phyloP scores from a whole-genome alignment of 2,113 vertebrate genomes.

The Helogale parvula region DNA sequence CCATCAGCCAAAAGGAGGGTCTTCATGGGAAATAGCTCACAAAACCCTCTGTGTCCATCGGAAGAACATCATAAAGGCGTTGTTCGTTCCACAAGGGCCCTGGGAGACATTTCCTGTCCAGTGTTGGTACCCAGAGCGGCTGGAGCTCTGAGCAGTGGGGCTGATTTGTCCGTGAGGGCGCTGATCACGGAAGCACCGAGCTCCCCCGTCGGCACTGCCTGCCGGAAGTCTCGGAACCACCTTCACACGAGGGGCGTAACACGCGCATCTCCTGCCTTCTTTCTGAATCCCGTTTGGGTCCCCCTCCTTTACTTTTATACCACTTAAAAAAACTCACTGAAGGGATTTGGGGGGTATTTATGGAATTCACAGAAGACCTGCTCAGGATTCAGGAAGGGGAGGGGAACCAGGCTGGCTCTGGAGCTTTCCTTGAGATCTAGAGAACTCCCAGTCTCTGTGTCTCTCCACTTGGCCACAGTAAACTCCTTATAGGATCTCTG shows the following conservation, averaged over 20 bases:
- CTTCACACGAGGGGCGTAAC: background rate
- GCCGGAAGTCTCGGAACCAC: background rate
- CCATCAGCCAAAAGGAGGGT: accelerated
- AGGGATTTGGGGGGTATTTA: background rate
- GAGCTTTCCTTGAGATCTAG: background rate
- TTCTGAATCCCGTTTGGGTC: background rate
- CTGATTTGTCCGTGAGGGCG: background rate
- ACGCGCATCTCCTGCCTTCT: background rate
- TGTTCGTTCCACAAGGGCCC: background rate
- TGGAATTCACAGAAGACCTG: background rate
- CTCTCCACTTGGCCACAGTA: background rate
- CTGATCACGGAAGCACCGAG: accelerated
- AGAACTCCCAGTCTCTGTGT: background rate
- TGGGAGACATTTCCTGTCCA: background rate
- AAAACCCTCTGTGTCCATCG: accelerated
- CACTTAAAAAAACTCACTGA: background rate
- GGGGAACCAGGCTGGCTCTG: background rate
- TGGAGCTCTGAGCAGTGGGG: background rate
- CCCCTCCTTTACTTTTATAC: background rate
- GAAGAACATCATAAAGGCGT: accelerated
- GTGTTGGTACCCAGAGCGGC: background rate
- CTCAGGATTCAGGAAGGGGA: background rate
- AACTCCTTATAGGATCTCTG: background rate
- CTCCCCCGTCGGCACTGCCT: background rate
- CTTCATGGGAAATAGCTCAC: accelerated